Conservation (phyloP, 2,113 vertebrate species). For the Morphnarchus princeps region DNA sequence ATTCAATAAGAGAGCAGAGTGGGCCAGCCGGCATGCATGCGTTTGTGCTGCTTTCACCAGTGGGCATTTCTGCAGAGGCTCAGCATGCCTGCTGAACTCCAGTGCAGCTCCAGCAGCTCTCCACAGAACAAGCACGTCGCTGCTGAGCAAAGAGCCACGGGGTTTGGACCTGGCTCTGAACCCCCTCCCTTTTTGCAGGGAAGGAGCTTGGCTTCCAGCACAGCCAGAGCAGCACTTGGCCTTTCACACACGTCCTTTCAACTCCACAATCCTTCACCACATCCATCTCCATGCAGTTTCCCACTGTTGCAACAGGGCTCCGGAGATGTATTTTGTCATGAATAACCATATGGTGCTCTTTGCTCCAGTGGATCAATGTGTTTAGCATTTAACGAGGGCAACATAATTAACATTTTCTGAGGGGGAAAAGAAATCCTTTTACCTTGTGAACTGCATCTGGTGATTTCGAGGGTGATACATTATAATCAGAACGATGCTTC, state of each 20-base stretch:
- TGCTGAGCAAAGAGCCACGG: not conserved
- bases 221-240: not conserved
- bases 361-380: constrained; percentile 66
- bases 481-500: not conserved
- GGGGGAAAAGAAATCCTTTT: not conserved
- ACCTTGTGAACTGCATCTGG: not conserved
- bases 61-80: not conserved
- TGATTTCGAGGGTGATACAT: not conserved
- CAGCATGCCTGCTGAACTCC: not conserved
- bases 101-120: not conserved
- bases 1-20: not conserved
- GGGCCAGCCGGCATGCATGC: rapidly evolving
- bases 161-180: not conserved
- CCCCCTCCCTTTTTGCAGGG: not conserved
- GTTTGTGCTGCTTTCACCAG: not conserved
- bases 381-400: constrained; percentile 67
- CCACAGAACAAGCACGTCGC: rapidly evolving
- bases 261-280: not conserved
- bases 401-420: constrained; percentile 58
- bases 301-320: not conserved
- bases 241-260: not conserved
- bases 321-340: not conserved
- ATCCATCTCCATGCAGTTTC: not conserved
- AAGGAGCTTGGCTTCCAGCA: not conserved
- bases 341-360: constrained; percentile 43